Conservation (phyloP, 2,888 invertebrate species). For the Drosophila monieri region DNA sequence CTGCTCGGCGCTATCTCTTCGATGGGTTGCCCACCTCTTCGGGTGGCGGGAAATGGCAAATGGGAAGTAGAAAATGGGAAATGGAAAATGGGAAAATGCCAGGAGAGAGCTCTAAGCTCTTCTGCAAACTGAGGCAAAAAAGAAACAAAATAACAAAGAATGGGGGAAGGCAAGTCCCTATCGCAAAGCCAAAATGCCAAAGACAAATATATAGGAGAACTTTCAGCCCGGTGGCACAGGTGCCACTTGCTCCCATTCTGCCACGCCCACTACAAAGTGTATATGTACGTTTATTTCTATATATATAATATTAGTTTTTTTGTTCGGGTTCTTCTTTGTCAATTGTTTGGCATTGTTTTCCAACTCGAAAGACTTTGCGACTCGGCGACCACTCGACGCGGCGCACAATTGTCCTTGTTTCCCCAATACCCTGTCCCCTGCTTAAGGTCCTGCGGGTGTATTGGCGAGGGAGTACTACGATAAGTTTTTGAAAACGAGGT, state of each 20-base stretch:
- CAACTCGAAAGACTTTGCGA: conserved; percentile 34
- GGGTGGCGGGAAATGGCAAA: background rate
- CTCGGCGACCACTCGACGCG: conserved; percentile 65
- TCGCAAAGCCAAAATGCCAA: conserved; percentile 54
- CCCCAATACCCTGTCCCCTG: conserved; percentile 20
- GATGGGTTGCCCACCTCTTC: conserved; percentile 25
- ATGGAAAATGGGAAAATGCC: background rate
- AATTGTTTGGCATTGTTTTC: conserved; percentile 67
- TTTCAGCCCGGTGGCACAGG: conserved; percentile 26
- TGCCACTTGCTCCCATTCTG: conserved; percentile 44
- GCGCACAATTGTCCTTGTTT: conserved; percentile 72
- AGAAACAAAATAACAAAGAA: conserved; percentile 1
- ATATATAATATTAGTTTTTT: background rate
- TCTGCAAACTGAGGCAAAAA: conserved; percentile 24
- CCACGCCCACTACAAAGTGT: conserved; percentile 11
- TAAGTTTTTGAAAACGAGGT: no score
- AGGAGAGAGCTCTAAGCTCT: conserved; percentile 24
- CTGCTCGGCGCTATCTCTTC: conserved; percentile 28
- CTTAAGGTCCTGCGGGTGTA: background rate
- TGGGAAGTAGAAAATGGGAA: background rate
- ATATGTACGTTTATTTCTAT: background rate
- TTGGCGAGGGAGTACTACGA: background rate
- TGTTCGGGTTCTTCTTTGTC: conserved; percentile 40
- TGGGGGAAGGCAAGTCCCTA: conserved; percentile 37
- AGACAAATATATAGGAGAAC: conserved; percentile 57